Conservation (phyloP, 2,113 vertebrate genomes). For the Psettodes erumei region DNA sequence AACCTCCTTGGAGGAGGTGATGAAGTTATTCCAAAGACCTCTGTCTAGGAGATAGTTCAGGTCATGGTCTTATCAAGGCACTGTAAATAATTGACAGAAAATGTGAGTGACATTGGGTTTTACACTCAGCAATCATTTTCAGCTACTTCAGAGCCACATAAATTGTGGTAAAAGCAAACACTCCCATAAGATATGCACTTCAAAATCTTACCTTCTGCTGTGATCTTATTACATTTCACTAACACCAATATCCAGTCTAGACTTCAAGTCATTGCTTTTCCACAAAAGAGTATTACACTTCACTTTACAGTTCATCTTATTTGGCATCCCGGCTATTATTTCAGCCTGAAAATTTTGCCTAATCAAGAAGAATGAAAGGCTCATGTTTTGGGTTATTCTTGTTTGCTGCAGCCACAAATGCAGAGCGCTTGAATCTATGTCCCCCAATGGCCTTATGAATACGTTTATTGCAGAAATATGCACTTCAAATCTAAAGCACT, state of each 20-base stretch:
- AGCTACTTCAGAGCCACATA: background rate
- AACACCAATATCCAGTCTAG: background rate
- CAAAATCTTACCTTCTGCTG: background rate
- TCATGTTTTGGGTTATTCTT: no score
- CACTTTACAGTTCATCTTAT: no score
- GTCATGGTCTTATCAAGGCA: slow-evolving; percentile 26
- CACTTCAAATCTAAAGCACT: no score
- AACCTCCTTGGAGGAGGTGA: no score
- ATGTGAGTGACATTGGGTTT: slow-evolving; percentile 17
- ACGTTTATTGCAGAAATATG: no score
- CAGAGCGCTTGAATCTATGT: no score
- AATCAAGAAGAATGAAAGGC: background rate
- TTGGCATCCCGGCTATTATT: no score
- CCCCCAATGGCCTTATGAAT: no score
- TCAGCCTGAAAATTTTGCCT: background rate
- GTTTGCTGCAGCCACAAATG: background rate
- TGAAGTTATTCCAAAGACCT: background rate
- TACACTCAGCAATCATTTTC: slow-evolving; percentile 15
- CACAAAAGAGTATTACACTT: background rate
- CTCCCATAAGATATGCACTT: slow-evolving; percentile 3
- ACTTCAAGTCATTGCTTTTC: background rate
- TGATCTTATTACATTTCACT: slow-evolving; percentile 14
- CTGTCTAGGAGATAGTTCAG: slow-evolving; percentile 8
- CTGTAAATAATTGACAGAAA: slow-evolving; percentile 45
- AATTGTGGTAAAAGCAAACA: slow-evolving; percentile 12